Evolutionary conservation across 1,140 invertebrate genomes (phyloP).

Genomic region (Orchestia grillus): DNA sequence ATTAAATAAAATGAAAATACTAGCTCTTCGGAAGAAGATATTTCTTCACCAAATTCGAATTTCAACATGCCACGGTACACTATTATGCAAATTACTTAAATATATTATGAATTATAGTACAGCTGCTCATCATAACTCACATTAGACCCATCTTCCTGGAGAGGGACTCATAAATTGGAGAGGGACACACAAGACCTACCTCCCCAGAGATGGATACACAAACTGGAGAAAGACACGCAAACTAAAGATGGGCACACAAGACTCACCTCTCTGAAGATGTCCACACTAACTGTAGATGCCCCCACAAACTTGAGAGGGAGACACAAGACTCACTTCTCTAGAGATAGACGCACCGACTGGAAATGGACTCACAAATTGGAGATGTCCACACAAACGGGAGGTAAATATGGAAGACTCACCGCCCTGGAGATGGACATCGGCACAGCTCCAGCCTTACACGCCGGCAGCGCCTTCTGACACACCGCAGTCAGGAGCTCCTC

Average conservation of each 20-base stretch:
- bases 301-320: too few relatives aligned
- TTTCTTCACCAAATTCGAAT: too few relatives aligned
- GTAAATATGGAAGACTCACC: neutral
- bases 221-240: too few relatives aligned
- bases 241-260: neutral
- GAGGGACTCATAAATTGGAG: neutral
- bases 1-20: too few relatives aligned
- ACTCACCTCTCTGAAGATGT: neutral
- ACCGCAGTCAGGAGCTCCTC: neutral
- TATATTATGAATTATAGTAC: too few relatives aligned
- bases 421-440: neutral
- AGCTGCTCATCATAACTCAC: too few relatives aligned
- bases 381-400: neutral
- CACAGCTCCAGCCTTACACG: neutral
- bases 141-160: neutral
- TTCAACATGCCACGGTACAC: too few relatives aligned
- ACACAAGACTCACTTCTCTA: neutral
- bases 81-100: too few relatives aligned
- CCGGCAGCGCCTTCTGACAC: neutral
- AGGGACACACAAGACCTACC: neutral
- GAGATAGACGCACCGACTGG: neutral
- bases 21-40: too few relatives aligned
- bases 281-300: neutral
- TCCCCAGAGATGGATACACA: neutral
- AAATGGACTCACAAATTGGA: neutral